Evolutionary conservation across 2,797 vertebrate species (phyloP).

Genomic region (Geotria australis): DNA sequence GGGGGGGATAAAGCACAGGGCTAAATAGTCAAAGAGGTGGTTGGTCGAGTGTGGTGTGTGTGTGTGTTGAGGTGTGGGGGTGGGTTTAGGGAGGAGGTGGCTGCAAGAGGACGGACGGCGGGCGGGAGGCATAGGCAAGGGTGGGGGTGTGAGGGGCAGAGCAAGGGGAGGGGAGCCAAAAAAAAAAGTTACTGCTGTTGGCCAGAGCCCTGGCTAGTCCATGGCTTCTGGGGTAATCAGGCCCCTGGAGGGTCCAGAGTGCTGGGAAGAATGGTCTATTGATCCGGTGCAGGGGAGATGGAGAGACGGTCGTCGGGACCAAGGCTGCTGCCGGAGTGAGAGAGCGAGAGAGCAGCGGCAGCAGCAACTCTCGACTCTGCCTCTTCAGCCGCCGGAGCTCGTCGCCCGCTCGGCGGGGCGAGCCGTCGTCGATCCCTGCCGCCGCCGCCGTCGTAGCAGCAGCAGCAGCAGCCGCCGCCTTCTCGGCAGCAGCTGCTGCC

Average conservation of each 20-base stretch:
- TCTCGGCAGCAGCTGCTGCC: too few species aligned
- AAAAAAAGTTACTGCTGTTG: not conserved
- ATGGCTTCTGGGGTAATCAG: not conserved
- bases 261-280: not conserved
- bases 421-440: too few species aligned
- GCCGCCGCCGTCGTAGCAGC: too few species aligned
- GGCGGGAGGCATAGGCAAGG: too few species aligned
- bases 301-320: not conserved
- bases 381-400: not conserved
- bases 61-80: not conserved
- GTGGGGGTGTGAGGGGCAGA: not conserved
- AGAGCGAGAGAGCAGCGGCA: not conserved
- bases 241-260: not conserved
- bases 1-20: not conserved
- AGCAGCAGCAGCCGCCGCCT: too few species aligned
- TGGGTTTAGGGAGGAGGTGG: not conserved
- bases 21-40: not conserved
- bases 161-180: not conserved
- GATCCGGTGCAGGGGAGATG: not conserved
- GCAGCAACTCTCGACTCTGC: not conserved
- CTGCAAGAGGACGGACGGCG: not conserved
- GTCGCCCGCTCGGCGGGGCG: too few species aligned
- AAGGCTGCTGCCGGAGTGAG: not conserved
- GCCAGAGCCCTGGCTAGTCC: not conserved
- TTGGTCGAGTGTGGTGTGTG: not conserved